phyloP scores from a whole-genome alignment of 2,797 vertebrate genomes.

The Pangasius larnaudii region DNA sequence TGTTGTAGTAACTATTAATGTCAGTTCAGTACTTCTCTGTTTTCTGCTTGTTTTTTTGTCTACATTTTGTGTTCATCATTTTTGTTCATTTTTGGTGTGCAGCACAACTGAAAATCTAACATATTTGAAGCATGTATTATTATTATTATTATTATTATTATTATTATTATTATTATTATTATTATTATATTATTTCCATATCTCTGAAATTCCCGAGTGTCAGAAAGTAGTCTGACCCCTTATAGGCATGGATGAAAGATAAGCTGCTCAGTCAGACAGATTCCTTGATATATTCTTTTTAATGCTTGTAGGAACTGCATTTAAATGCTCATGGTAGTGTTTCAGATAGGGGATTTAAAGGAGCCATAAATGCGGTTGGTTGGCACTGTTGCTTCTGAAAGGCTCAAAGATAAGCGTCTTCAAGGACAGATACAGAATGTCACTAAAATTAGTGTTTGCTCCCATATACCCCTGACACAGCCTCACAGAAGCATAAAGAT shows the following conservation, averaged over 20 bases:
- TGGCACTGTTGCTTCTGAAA: slow-evolving; percentile 38
- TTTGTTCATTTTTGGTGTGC: background rate
- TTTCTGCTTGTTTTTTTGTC: background rate
- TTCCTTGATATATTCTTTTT: background rate
- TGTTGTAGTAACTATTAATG: background rate
- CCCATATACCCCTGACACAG: slow-evolving; percentile 36
- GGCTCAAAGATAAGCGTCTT: slow-evolving; percentile 39
- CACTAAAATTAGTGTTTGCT: slow-evolving; percentile 38
- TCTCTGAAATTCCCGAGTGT: background rate
- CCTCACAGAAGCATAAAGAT: slow-evolving; percentile 11
- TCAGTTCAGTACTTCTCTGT: background rate
- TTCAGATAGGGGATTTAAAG: slow-evolving; percentile 14
- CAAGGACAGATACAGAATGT: slow-evolving; percentile 52
- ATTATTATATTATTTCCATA: background rate
- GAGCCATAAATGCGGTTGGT: slow-evolving; percentile 37
- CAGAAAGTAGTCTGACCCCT: background rate
- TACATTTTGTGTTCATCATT: background rate
- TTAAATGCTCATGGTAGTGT: slow-evolving; percentile 17
- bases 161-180: background rate
- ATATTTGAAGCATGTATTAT: background rate
- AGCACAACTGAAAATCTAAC: background rate
- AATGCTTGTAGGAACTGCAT: background rate
- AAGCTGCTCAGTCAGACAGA: background rate
- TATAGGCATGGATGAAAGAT: background rate
- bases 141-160: background rate